phyloP scores from a whole-genome alignment of 2,797 vertebrate species.

The Enteromius viviparus region DNA sequence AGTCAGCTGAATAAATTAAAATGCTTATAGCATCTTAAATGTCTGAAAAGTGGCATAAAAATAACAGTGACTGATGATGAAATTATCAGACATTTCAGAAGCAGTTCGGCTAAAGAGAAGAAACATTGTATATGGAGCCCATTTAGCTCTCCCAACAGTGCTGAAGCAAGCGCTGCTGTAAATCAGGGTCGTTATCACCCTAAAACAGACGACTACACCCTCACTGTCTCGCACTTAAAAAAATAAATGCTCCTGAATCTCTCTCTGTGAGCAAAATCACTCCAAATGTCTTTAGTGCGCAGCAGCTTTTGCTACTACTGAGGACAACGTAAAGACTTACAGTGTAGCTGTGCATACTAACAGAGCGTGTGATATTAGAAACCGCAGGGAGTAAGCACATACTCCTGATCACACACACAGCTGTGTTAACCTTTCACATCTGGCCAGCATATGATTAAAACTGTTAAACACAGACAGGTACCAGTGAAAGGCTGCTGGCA shows the following conservation, averaged over 20 bases:
- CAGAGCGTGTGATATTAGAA: background rate
- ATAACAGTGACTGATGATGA: background rate
- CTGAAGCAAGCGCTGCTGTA: slow-evolving; percentile 8
- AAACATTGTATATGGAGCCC: slow-evolving; percentile 1
- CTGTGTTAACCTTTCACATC: slow-evolving; percentile 26
- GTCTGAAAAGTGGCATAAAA: background rate
- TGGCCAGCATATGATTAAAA: slow-evolving; percentile 16
- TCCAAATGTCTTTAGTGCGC: background rate
- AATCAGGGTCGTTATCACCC: slow-evolving; percentile 10
- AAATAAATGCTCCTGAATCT: background rate
- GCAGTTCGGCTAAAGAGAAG: background rate
- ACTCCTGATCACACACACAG: slow-evolving; percentile 25
- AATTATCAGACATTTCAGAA: background rate
- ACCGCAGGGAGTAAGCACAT: background rate
- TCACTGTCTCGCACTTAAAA: background rate
- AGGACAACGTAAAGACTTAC: background rate
- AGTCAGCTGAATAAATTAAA: background rate
- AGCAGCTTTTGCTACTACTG: background rate
- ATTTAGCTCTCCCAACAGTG: slow-evolving; percentile 8
- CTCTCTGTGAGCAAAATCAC: background rate
- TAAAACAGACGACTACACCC: slow-evolving; percentile 15
- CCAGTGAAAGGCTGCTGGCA: background rate
- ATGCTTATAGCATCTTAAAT: background rate
- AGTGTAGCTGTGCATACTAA: background rate
- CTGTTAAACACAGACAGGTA: slow-evolving; percentile 27